A percentile compares a stretch with the other conserved stretches of the same genome.
Conservation (phyloP, 2,888 invertebrate genomes). For the Pinctada fucata region DNA sequence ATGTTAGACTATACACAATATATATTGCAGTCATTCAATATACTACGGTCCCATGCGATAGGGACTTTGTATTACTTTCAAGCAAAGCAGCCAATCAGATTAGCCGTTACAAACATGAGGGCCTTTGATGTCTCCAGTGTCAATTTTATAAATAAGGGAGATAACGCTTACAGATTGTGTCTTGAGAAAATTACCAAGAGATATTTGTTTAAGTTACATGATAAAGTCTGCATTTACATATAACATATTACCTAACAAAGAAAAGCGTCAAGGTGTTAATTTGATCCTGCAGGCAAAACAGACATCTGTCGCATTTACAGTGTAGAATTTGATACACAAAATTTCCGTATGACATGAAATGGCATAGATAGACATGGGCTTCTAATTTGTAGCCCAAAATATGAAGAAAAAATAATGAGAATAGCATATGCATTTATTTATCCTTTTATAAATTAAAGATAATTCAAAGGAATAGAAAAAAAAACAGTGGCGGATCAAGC, state of each 20-base stretch:
- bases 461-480: too few relatives aligned
- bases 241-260: background rate
- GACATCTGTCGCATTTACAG: too few relatives aligned
- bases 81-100: background rate
- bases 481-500: too few relatives aligned
- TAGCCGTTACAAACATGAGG: background rate
- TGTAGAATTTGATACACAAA: too few relatives aligned
- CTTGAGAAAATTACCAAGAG: background rate
- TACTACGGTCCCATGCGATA: background rate
- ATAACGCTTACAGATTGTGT: background rate
- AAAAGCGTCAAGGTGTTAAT: background rate
- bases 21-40: background rate
- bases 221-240: background rate
- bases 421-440: too few relatives aligned
- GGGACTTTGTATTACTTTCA: background rate
- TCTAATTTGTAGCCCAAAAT: too few relatives aligned
- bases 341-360: too few relatives aligned
- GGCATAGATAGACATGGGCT: too few relatives aligned
- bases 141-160: background rate
- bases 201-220: background rate
- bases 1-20: background rate
- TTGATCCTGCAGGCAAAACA: too few relatives aligned
- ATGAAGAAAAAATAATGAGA: too few relatives aligned
- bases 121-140: background rate
- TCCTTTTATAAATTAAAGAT: too few relatives aligned